Evolutionary conservation across 1,140 invertebrate species (phyloP).

Genomic region (Ostrea edulis): DNA sequence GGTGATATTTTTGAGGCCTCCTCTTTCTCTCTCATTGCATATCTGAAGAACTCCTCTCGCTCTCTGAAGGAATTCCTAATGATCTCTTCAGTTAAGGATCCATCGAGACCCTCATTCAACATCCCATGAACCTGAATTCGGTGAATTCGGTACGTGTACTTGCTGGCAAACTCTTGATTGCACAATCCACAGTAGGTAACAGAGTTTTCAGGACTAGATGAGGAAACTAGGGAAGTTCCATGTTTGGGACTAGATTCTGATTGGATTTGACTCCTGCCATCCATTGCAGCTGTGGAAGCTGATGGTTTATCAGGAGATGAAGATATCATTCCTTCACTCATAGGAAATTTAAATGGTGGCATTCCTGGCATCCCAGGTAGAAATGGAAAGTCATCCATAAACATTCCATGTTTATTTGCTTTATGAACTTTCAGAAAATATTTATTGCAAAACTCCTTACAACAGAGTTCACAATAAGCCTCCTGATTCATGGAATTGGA

Average conservation of each 20-base stretch:
- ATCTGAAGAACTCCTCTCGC: slow-evolving; percentile 52
- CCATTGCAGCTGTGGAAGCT: slow-evolving; percentile 49
- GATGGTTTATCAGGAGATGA: slow-evolving; percentile 59
- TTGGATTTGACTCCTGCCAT: slow-evolving; percentile 53
- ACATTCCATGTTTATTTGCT: slow-evolving; percentile 83
- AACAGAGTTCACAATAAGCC: slow-evolving; percentile 93
- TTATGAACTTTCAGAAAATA: slow-evolving; percentile 83
- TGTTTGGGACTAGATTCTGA: slow-evolving; percentile 66
- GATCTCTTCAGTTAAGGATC: slow-evolving; percentile 57
- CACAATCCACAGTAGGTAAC: slow-evolving; percentile 75
- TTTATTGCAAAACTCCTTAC: slow-evolving; percentile 95
- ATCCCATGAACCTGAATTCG: slow-evolving; percentile 76
- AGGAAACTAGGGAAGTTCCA: slow-evolving; percentile 59
- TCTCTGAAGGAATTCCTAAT: slow-evolving; percentile 56
- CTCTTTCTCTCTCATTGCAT: slow-evolving; percentile 55
- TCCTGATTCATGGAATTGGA: slow-evolving; percentile 70
- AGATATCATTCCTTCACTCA: slow-evolving; percentile 53
- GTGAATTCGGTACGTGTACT: slow-evolving; percentile 76
- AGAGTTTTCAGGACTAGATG: slow-evolving; percentile 59
- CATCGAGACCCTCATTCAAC: slow-evolving; percentile 67
- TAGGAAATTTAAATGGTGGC: slow-evolving; percentile 56
- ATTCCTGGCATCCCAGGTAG: slow-evolving; percentile 59
- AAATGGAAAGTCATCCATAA: slow-evolving; percentile 64
- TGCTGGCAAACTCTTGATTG: slow-evolving; percentile 75
- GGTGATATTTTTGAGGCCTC: slow-evolving; percentile 59